These are phyloP conservation scores for Sebastes hopkinsi DNA, from an alignment of 2,797 vertebrate species.

Conservation along the genomic window DNA sequence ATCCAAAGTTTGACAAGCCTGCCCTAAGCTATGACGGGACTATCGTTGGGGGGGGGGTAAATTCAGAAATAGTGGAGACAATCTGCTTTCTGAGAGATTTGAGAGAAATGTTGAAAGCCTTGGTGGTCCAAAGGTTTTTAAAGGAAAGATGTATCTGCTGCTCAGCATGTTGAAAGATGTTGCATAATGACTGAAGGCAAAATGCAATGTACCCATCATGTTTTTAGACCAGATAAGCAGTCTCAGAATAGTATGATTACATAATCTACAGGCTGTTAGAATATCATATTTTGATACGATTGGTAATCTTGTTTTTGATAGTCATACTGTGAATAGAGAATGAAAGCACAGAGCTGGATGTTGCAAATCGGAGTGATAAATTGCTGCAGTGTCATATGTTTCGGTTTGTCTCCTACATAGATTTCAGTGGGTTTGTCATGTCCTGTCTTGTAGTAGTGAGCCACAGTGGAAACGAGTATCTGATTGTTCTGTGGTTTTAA, in stretches of 20 bases:
- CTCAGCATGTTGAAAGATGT: neutral
- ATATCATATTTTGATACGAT: neutral
- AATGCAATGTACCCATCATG: neutral
- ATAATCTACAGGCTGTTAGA: neutral
- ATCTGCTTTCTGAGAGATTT: neutral
- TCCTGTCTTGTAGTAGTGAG: conserved; percentile 29
- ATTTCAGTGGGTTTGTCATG: conserved; percentile 24
- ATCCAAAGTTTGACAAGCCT: neutral
- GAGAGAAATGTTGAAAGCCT: neutral
- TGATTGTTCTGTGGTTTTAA: conserved; percentile 60
- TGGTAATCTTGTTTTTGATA: neutral
- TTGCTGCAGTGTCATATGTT: conserved; percentile 2
- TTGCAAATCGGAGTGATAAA: conserved; percentile 20
- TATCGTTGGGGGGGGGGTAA: neutral
- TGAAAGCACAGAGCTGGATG: neutral
- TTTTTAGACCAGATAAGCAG: neutral
- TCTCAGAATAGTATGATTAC: neutral
- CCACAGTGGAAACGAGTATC: conserved; percentile 34
- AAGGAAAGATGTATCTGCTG: neutral
- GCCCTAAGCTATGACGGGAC: neutral
- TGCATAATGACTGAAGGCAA: neutral
- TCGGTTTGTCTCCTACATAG: conserved; percentile 25
- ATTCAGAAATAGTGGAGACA: neutral
- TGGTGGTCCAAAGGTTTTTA: neutral
- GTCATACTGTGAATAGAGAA: neutral